These are phyloP conservation scores for Nysson spinosus DNA, from an alignment of 2,888 invertebrate genomes.

Conservation along the genomic window DNA sequence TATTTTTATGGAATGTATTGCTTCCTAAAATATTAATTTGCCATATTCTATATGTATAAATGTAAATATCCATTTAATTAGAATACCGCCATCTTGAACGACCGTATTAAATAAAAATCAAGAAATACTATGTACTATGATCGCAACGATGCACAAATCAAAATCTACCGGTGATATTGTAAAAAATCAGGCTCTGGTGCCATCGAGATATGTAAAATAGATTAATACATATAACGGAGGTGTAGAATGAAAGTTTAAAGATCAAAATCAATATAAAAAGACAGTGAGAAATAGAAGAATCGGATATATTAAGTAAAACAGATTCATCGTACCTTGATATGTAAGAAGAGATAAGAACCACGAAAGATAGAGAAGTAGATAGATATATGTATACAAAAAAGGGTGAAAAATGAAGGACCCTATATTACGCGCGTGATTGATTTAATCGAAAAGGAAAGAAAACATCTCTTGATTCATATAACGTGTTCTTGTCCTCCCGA, in stretches of 20 bases:
- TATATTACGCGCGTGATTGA: constrained; percentile 4
- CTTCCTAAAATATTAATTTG: too few relatives aligned
- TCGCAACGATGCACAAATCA: constrained; percentile 57
- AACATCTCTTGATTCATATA: too few relatives aligned
- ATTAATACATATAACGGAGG: constrained; percentile 37
- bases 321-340: constrained; percentile 40
- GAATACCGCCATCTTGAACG: constrained; percentile 39
- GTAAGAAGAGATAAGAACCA: constrained; percentile 31
- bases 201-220: constrained; percentile 39
- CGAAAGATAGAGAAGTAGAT: constrained; percentile 25
- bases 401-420: constrained; percentile 16
- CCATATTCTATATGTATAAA: too few relatives aligned
- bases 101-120: constrained; percentile 16
- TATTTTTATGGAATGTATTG: too few relatives aligned
- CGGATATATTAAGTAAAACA: constrained; percentile 7
- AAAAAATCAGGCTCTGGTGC: constrained; percentile 52
- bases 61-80: not conserved
- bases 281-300: not conserved
- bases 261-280: constrained; percentile 23
- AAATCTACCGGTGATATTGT: constrained; percentile 53
- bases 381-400: constrained; percentile 2
- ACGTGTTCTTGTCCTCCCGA: too few relatives aligned
- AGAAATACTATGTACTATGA: constrained; percentile 40
- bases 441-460: constrained; percentile 13
- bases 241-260: constrained; percentile 24